Percentiles rank a stretch among this genome's conserved stretches.
These are phyloP conservation scores for Dryomyza anilis DNA, from an alignment of 2,888 invertebrate genomes.

Conservation along the genomic window DNA sequence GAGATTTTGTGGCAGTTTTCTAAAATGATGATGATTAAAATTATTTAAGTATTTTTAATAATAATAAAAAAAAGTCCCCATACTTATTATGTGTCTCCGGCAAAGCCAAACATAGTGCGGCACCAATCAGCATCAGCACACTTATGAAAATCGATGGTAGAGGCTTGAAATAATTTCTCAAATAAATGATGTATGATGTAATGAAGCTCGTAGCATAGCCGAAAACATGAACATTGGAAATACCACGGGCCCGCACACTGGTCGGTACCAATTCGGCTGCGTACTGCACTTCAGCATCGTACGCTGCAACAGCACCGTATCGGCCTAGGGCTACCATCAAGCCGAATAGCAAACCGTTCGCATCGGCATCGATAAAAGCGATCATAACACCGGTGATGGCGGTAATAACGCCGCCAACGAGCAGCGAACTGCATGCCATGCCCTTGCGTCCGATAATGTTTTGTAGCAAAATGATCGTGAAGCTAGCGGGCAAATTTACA, in stretches of 20 bases:
- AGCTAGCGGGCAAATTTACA: conserved; percentile 64
- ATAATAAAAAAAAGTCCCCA: conserved; percentile 18
- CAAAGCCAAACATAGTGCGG: conserved; percentile 63
- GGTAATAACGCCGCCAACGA: conserved; percentile 63
- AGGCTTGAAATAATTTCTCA: conserved; percentile 59
- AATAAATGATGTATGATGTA: conserved; percentile 64
- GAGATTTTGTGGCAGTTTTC: conserved; percentile 65
- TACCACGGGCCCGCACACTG: conserved; percentile 66
- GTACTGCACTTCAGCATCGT: conserved; percentile 69
- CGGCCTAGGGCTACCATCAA: conserved; percentile 63
- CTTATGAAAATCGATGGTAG: conserved; percentile 65
- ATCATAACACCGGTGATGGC: conserved; percentile 61
- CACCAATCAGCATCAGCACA: conserved; percentile 61
- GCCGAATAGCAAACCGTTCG: conserved; percentile 57
- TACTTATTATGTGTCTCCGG: conserved; percentile 65
- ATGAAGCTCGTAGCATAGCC: conserved; percentile 66
- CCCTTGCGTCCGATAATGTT: conserved; percentile 62
- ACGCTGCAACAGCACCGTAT: conserved; percentile 65
- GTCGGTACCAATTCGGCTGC: conserved; percentile 69
- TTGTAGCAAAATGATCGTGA: conserved; percentile 49
- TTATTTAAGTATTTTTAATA: not conserved
- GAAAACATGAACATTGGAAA: conserved; percentile 66
- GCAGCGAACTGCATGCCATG: conserved; percentile 63
- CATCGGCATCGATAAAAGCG: conserved; percentile 48
- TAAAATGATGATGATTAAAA: conserved; percentile 32